These are phyloP conservation scores for Upupa epops DNA, from an alignment of 2,113 vertebrate species.

Conservation along the genomic window DNA sequence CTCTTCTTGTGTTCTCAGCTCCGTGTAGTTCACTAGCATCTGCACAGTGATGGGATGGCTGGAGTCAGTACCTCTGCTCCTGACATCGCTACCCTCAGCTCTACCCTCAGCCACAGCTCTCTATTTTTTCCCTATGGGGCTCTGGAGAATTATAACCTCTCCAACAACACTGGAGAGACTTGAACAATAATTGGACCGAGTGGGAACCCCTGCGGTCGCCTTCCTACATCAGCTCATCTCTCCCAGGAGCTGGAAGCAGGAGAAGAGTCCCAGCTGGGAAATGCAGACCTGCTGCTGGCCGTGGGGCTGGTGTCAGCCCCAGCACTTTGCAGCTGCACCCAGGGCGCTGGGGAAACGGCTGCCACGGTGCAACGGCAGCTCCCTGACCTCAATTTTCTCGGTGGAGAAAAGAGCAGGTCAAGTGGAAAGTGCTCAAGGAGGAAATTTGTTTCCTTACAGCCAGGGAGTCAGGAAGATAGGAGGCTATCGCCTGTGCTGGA, in stretches of 20 bases:
- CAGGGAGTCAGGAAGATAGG: conserved; percentile 31
- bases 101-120: not conserved
- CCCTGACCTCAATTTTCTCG: conserved; percentile 71
- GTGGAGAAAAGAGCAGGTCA: conserved; percentile 72
- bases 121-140: not conserved
- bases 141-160: not conserved
- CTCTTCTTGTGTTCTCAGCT: not conserved
- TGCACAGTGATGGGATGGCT: not conserved
- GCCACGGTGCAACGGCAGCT: not conserved
- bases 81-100: not conserved
- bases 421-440: conserved; percentile 71
- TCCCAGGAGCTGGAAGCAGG: not conserved
- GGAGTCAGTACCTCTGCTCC: not conserved
- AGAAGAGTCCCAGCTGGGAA: not conserved
- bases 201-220: not conserved
- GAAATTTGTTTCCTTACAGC: conserved; percentile 65
- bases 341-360: not conserved
- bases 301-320: not conserved
- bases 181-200: conserved; percentile 50
- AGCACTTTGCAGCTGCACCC: not conserved
- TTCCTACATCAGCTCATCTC: not conserved
- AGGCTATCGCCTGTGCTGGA: conserved; percentile 13
- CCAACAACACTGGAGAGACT: not conserved
- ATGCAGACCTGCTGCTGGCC: accelerated
- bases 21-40: not conserved